Evolutionary conservation across 2,888 invertebrate genomes (phyloP), one percentile per base, ranked within the genome.

Genomic region (Drosophila lacicola): DNA sequence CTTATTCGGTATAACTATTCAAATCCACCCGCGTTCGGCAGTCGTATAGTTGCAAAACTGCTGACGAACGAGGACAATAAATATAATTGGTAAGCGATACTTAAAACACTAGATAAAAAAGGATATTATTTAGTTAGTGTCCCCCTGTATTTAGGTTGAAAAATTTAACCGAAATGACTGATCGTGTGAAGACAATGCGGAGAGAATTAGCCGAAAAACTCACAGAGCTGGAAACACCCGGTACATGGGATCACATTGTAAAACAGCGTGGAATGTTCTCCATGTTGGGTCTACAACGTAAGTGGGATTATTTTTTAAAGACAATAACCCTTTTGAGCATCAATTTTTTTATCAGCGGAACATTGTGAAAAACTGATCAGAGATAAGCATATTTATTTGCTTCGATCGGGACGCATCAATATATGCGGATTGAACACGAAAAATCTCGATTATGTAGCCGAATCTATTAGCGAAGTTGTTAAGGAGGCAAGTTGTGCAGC

Each of bases 21-120:
- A 75, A 99, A 97, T 94, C 98, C 99, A 76, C 98, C 99, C 3
- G 96, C 96, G 87, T 98, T 98, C 93, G 99, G 99, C 61, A 97
- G 97, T 6, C 94, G 97, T 66, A 94, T 98, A 83, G 98, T 99
- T n/a, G 94, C 96, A 58, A 94, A 95, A 67, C 96, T 98, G 29
- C 94, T 99, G 17, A 94, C 94, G 74, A 94, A 96, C 91, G 93
- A 94, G 10, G 94, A 94, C 49, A 94, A 97, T 17, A 96, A 94
- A 90, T 94, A 94, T 53, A 95, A 98, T 93, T 99, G 98, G 98
- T 96, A 83, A 80, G 91, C 45, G 13, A 36, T 36, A 36, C 13
- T 17, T 2, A 13, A 13, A 8, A 8, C 29, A 8, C n/a, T 21
- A 1, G 3, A 17, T 17, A 10, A 34, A 36, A 3, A 3, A 0